phyloP scores from a whole-genome alignment of 1,140 invertebrate genomes.

The Zaprionus kolodkinae region DNA sequence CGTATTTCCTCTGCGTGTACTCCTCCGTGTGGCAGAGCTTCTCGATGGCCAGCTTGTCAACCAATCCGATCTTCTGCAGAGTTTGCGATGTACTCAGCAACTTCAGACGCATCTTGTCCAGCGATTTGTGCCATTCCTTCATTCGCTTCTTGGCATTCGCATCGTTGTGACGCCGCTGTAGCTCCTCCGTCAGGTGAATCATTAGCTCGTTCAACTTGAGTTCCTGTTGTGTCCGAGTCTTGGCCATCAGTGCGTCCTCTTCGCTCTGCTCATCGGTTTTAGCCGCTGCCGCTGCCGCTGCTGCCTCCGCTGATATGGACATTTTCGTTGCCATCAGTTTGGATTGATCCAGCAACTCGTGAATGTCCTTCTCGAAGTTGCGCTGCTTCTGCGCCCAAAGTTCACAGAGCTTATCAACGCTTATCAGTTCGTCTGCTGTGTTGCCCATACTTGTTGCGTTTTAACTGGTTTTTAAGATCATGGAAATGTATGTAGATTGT shows the following conservation, averaged over 20 bases:
- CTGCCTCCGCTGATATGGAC: neutral
- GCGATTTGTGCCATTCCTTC: constrained; percentile 18
- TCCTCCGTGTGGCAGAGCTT: constrained; percentile 10
- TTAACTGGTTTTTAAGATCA: neutral
- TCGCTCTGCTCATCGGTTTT: neutral
- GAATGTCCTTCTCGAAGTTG: constrained; percentile 20
- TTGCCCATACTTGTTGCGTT: constrained; percentile 9
- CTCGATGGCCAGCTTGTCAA: constrained; percentile 13
- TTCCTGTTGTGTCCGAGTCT: constrained; percentile 2
- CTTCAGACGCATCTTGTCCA: constrained; percentile 34
- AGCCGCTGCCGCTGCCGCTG: too few relatives aligned
- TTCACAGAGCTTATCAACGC: constrained; percentile 10
- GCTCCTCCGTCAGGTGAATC: constrained; percentile 30
- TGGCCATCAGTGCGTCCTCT: neutral
- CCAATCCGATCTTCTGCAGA: neutral
- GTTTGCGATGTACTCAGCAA: constrained; percentile 8
- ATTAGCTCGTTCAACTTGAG: constrained; percentile 27
- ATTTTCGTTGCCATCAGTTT: constrained; percentile 3
- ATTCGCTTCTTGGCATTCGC: constrained; percentile 18
- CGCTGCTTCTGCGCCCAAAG: constrained; percentile 14
- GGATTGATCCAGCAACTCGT: constrained; percentile 6
- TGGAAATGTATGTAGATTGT: constrained; percentile 8
- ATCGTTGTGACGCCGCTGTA: constrained; percentile 23
- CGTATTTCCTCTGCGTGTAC: constrained; percentile 7
- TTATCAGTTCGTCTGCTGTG: neutral